A percentile compares a stretch with the other conserved stretches of the same genome.
phyloP scores from a whole-genome alignment of 2,888 invertebrate species.

The Timandra comae region DNA sequence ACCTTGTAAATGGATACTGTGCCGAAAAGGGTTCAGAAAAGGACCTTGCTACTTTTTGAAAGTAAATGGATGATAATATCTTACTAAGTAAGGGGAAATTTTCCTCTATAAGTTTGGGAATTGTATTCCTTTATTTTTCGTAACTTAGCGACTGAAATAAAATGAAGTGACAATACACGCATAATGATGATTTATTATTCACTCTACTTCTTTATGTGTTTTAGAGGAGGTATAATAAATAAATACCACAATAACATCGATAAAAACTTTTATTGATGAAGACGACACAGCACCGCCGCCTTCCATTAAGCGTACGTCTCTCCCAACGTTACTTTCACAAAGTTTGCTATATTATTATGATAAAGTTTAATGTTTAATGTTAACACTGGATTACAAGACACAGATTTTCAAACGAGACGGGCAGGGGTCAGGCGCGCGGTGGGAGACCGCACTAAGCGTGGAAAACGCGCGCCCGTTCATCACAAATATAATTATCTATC shows the following conservation, averaged over 20 bases:
- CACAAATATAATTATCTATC: conserved; percentile 72
- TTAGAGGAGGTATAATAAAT: neutral
- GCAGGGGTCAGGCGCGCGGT: conserved; percentile 53
- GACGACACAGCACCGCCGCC: conserved; percentile 59
- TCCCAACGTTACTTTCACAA: conserved; percentile 59
- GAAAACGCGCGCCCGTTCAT: conserved; percentile 62
- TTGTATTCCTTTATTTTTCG: too few relatives aligned
- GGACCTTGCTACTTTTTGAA: neutral
- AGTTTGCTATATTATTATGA: conserved; percentile 56
- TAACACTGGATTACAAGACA: conserved; percentile 70
- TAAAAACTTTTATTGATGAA: conserved; percentile 75
- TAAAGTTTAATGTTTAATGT: conserved; percentile 60
- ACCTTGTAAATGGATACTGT: neutral
- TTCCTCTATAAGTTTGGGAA: neutral
- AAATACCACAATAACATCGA: conserved; percentile 57
- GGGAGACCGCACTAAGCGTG: conserved; percentile 46
- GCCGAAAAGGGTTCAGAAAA: neutral
- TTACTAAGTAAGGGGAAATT: neutral
- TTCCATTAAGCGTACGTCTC: conserved; percentile 73
- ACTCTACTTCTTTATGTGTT: too few relatives aligned
- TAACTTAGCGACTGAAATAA: too few relatives aligned
- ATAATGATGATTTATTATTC: too few relatives aligned
- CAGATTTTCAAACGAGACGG: conserved; percentile 62
- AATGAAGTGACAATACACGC: too few relatives aligned
- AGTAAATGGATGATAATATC: neutral